Evolutionary conservation across 2,888 invertebrate species (phyloP).

Genomic region (Hydropsyche betteni): DNA sequence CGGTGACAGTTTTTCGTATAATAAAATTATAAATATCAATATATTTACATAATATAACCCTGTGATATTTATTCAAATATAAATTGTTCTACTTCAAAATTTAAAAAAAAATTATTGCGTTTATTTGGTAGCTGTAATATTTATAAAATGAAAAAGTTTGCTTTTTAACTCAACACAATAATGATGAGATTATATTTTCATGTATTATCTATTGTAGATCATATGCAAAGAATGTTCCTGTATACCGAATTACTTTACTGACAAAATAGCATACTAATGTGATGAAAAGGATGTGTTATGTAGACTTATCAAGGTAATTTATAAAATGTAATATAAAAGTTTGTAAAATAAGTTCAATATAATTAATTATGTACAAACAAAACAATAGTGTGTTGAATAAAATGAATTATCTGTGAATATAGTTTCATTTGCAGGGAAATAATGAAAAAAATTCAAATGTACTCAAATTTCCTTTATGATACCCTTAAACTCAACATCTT

Average conservation of each 20-base stretch:
- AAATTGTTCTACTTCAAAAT: too few species aligned
- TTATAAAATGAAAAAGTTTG: neutral
- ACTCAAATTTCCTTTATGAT: slow-evolving; percentile 30
- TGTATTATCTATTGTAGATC: neutral
- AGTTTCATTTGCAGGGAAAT: slow-evolving; percentile 8
- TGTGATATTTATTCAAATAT: too few species aligned
- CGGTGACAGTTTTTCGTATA: too few species aligned
- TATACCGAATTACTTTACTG: slow-evolving; percentile 44
- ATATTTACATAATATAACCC: neutral
- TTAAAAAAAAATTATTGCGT: neutral
- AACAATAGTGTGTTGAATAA: slow-evolving; percentile 42
- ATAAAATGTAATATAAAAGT: slow-evolving; percentile 1
- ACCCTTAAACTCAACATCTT: slow-evolving; percentile 15
- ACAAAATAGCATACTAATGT: slow-evolving; percentile 23
- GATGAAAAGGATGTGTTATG: slow-evolving; percentile 17
- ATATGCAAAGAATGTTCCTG: slow-evolving; percentile 42
- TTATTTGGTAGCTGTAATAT: neutral
- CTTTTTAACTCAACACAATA: neutral
- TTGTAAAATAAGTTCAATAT: slow-evolving; percentile 44
- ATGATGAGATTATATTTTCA: neutral
- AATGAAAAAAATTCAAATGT: slow-evolving; percentile 3
- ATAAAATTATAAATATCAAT: neutral
- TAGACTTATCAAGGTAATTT: neutral
- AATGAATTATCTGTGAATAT: slow-evolving; percentile 48
- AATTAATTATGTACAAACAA: slow-evolving; percentile 48